A percentile compares a stretch with the other conserved stretches of the same genome.
Conservation (phyloP, 30 jellyfish, hydroid and myxozoan species). For the Haliclystus octoradiatus region DNA sequence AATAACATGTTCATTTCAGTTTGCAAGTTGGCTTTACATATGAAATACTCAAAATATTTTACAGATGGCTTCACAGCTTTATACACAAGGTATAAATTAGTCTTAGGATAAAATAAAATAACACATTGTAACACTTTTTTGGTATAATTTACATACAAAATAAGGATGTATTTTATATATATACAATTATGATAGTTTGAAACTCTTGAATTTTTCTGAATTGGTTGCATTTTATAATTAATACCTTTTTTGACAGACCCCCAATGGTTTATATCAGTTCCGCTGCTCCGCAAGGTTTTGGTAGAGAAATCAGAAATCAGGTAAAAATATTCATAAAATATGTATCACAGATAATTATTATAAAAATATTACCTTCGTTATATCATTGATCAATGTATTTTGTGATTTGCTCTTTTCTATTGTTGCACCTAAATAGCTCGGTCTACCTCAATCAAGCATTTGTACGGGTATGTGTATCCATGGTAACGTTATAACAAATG, state of each 20-base stretch:
- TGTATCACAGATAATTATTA: not conserved
- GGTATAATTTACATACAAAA: no score
- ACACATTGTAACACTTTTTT: not conserved
- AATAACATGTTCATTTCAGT: constrained; percentile 28
- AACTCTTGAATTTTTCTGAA: not conserved
- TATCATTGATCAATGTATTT: no score
- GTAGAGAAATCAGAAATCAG: constrained; percentile 55
- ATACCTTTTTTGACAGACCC: constrained; percentile 30
- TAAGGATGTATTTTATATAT: no score
- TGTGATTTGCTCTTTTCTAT: no score
- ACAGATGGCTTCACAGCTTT: constrained; percentile 92
- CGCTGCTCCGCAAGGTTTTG: constrained; percentile 73
- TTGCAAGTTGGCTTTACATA: constrained; percentile 68
- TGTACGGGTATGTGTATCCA: constrained; percentile 48
- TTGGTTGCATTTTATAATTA: not conserved
- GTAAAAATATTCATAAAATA: constrained; percentile 8
- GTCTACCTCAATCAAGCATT: constrained; percentile 93
- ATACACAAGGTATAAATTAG: constrained; percentile 18
- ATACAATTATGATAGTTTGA: no score
- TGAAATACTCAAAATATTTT: constrained; percentile 67
- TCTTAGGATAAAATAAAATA: not conserved
- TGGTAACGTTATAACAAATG: not conserved
- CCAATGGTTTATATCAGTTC: constrained; percentile 89
- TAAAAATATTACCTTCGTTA: not conserved
- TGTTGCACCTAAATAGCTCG: constrained; percentile 69